Evolutionary conservation across 2,797 vertebrate genomes (phyloP).

Genomic region (Melanotaenia nigrans): DNA sequence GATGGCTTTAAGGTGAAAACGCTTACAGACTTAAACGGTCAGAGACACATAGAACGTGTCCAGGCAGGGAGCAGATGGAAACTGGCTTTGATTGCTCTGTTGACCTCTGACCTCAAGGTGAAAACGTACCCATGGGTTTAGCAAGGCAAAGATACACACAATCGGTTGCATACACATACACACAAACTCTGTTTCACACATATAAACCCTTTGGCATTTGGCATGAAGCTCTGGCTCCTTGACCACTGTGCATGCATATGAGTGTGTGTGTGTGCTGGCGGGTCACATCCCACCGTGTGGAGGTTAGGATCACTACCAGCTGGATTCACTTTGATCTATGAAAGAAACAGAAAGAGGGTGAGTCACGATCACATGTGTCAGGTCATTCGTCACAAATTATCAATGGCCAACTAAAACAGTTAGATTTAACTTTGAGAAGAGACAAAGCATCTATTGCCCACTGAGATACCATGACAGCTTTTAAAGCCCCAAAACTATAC

Average conservation of each 20-base stretch:
- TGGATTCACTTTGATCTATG: constrained; percentile 75
- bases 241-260: constrained; percentile 40
- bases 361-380: constrained; percentile 37
- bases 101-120: constrained; percentile 81
- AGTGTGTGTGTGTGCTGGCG: constrained; percentile 39
- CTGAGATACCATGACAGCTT: not conserved
- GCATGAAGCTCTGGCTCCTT: constrained; percentile 43
- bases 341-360: constrained; percentile 24
- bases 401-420: constrained; percentile 7
- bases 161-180: constrained; percentile 9
- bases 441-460: not conserved
- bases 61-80: constrained; percentile 75
- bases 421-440: not conserved
- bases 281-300: constrained; percentile 63
- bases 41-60: constrained; percentile 71
- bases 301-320: constrained; percentile 79
- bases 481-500: not conserved
- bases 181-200: constrained; percentile 22
- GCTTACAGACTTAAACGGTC: constrained; percentile 23
- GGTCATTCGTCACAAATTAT: constrained; percentile 47
- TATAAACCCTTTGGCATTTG: constrained; percentile 57
- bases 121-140: constrained; percentile 72
- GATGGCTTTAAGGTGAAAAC: constrained; percentile 54
- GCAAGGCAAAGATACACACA: constrained; percentile 55
- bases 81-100: constrained; percentile 80